A percentile compares a stretch with the other conserved stretches of the same genome.
Evolutionary conservation across 2,797 vertebrate species (phyloP).

Genomic region (Anabacerthia variegaticeps): DNA sequence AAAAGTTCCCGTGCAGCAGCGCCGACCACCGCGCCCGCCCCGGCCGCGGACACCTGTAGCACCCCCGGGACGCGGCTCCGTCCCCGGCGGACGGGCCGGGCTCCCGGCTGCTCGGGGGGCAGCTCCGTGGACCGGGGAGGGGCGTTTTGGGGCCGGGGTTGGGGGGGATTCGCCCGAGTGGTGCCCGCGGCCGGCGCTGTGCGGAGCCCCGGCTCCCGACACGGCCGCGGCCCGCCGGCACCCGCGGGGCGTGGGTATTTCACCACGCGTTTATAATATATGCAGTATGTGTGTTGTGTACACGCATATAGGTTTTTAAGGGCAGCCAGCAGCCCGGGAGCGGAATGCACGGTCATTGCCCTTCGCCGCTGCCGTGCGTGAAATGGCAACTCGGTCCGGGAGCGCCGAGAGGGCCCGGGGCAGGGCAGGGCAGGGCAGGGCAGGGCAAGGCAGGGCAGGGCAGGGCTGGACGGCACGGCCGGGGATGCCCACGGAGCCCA

Average conservation of each 20-base stretch:
- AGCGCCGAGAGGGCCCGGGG: not conserved
- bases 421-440: not conserved
- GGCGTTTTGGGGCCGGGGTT: not conserved
- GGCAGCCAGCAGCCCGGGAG: not conserved
- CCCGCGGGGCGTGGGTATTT: not conserved
- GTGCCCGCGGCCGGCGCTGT: not conserved
- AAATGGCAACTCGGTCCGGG: slow-evolving; percentile 2
- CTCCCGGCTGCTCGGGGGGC: not conserved
- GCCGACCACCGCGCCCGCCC: not conserved
- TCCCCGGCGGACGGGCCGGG: not conserved
- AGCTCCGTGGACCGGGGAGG: not conserved
- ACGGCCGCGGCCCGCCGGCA: not conserved
- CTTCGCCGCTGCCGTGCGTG: not conserved
- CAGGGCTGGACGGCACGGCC: not conserved
- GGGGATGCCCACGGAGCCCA: slow-evolving; percentile 9
- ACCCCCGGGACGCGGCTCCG: not conserved
- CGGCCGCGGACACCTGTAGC: slow-evolving; percentile 46
- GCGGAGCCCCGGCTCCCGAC: not conserved
- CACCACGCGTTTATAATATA: not conserved
- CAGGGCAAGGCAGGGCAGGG: not conserved
- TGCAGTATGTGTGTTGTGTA: not conserved
- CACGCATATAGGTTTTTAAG: not conserved
- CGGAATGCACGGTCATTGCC: slow-evolving; percentile 10
- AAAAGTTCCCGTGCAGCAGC: slow-evolving; percentile 20
- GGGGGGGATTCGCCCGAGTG: not conserved